Conservation (phyloP, 2,888 invertebrate species). For the Plagiodera versicolora region DNA sequence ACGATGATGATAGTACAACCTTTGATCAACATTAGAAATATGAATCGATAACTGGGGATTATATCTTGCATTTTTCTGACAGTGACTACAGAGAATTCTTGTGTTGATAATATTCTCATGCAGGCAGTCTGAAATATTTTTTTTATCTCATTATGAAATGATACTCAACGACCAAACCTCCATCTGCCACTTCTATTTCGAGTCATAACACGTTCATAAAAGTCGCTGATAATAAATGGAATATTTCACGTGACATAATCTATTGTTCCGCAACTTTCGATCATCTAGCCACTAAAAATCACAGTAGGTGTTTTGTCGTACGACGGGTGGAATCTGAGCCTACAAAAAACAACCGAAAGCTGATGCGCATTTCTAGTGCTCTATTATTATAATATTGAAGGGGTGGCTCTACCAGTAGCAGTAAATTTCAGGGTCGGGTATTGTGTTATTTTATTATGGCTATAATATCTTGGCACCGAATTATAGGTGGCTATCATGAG, state of each 20-base stretch:
- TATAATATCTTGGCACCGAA: slow-evolving; percentile 2
- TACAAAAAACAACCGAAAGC: slow-evolving; percentile 13
- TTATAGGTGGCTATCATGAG: background rate
- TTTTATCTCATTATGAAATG: too few relatives aligned
- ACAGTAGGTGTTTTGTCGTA: slow-evolving; percentile 13
- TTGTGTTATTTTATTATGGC: slow-evolving; percentile 19
- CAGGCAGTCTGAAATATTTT: too few relatives aligned
- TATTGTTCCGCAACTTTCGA: background rate
- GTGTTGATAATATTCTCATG: too few relatives aligned
- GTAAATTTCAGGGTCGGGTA: slow-evolving; percentile 22
- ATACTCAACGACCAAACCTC: background rate
- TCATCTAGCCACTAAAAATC: slow-evolving; percentile 15
- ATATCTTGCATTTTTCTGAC: too few relatives aligned
- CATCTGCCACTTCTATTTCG: background rate
- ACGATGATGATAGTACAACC: too few relatives aligned
- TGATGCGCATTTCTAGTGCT: slow-evolving; percentile 3
- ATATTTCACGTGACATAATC: background rate
- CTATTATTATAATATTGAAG: slow-evolving; percentile 13
- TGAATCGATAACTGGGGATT: too few relatives aligned
- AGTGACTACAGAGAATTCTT: too few relatives aligned
- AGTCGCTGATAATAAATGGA: background rate
- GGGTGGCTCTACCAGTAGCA: slow-evolving; percentile 16
- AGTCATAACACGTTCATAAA: background rate
- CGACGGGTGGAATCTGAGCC: background rate
- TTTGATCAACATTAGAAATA: too few relatives aligned